A percentile compares a stretch with the other conserved stretches of the same genome.
phyloP scores from a whole-genome alignment of 2,113 vertebrate genomes.

The Odocoileus hemionus region DNA sequence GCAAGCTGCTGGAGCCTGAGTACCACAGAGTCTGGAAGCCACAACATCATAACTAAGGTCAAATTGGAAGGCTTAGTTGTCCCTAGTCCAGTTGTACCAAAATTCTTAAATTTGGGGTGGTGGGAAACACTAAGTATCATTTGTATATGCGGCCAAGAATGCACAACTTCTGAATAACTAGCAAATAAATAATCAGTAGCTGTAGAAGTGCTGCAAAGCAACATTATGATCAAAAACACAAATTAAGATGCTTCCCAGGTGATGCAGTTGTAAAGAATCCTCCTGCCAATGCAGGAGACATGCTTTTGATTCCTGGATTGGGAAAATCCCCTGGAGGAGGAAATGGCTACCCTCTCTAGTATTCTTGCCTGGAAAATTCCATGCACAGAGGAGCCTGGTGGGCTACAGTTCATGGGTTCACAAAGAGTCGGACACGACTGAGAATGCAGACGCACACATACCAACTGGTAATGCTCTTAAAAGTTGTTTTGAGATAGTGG shows the following conservation, averaged over 20 bases:
- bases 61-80: neutral
- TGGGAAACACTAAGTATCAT: neutral
- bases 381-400: neutral
- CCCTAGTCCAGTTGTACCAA: neutral
- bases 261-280: neutral
- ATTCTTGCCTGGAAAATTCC: neutral
- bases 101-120: no score
- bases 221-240: neutral
- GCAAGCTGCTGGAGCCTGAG: neutral
- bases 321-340: neutral
- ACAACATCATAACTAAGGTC: neutral
- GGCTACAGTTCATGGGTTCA: neutral
- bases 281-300: neutral
- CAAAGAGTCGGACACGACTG: neutral
- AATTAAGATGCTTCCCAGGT: neutral
- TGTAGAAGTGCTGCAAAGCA: neutral
- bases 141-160: neutral
- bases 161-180: neutral
- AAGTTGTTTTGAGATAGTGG: neutral
- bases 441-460: neutral
- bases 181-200: neutral
- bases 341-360: neutral
- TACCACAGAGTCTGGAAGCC: neutral
- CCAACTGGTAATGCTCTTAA: neutral
- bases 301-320: neutral